Base-by-base conservation (phyloP, 2,888 invertebrate genomes). In the Eristalis arbustorum region DNA sequence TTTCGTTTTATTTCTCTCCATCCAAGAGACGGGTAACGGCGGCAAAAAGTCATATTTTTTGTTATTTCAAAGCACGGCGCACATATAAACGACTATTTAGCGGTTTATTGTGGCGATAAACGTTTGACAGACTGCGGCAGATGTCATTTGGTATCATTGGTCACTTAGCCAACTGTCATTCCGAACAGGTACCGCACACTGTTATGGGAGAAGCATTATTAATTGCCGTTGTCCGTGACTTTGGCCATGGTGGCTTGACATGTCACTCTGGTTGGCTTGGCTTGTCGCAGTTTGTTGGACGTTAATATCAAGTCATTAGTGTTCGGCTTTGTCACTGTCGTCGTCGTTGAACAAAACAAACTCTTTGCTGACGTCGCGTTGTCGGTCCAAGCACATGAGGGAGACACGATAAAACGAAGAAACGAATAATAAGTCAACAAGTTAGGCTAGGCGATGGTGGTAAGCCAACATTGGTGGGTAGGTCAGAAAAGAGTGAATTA, bases 211-310 rank as follows among this genome's bases (percentile, higher is more conserved):
- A 18, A 18, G 49, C 49, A 18, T 49, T 49, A 49, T 49, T 18
- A 49, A 49, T 49, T 18, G 40, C 62, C 18, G 8, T 68, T 49
- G 34, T 31, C 84, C 79, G 71, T 84, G 84, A 84, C 84, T 79
- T 75, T 84, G 84, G 71, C 79, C 75, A 79, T 84, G 84, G 64
- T 74, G 73, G 49, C 56, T 67, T 73, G 83, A 78, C 74, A 74
- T 79, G 69, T 84, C 83, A 83, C 67, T 79, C 8, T 49, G 49
- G 18, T 18, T n/a, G 49, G 6, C 49, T 49, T 49, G 64, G 64
- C 56, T 74, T 25, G 56, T 64, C n/a, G 73, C 73, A 31, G 14
- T 63, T n/a, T 28, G 63, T 73, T 57, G 31, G 56, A 74, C 64
- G 28, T 34, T 37, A 56, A 74, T 3, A 37, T 64, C 64, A 74